Conservation (phyloP, 2,888 invertebrate species). For the Vanessa cardui region DNA sequence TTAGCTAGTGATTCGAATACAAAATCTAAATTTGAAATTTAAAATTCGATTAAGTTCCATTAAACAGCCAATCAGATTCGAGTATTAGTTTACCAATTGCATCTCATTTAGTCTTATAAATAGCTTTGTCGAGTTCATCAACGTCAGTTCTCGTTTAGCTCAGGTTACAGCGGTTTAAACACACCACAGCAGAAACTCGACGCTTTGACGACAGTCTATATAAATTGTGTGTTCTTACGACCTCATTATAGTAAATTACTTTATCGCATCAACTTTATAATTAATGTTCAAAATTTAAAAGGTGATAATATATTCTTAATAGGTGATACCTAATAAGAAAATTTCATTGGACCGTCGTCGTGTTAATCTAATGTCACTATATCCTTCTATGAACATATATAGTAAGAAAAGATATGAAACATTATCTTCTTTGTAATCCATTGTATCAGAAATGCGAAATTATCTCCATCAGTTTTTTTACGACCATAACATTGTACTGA, state of each 20-base stretch:
- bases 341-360: too few species aligned
- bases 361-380: too few species aligned
- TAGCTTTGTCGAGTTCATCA: constrained; percentile 4
- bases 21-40: too few species aligned
- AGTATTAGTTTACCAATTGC: not conserved
- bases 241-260: constrained; percentile 2
- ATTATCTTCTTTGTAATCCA: too few species aligned
- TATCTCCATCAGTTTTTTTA: too few species aligned
- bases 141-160: constrained; percentile 11
- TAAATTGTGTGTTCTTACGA: not conserved
- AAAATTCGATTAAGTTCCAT: not conserved
- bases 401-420: too few species aligned
- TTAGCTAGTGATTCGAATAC: too few species aligned
- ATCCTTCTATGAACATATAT: too few species aligned
- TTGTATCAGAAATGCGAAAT: too few species aligned
- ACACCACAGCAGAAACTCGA: constrained; percentile 22
- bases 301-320: too few species aligned
- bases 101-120: constrained; percentile 5
- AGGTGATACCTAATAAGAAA: too few species aligned
- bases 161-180: constrained; percentile 19
- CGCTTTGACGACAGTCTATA: constrained; percentile 6
- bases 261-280: not conserved
- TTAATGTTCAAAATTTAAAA: not conserved
- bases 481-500: too few species aligned
- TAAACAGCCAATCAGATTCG: not conserved